A percentile compares a stretch with the other conserved stretches of the same genome.
Evolutionary conservation across 2,888 invertebrate species (phyloP).

Genomic region (Scaptodrosophila latifasciaeformis): DNA sequence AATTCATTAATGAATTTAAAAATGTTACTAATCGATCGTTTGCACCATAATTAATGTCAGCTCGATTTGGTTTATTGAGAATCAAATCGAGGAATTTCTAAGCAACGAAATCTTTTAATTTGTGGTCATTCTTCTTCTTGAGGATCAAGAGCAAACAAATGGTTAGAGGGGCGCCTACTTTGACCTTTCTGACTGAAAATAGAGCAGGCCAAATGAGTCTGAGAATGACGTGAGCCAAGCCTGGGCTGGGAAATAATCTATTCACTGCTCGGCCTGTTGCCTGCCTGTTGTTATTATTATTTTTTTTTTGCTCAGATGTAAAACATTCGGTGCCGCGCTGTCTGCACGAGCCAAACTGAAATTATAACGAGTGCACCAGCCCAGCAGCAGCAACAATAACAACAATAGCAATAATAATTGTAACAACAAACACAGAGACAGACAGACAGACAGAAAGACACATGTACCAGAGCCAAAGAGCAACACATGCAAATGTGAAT

Average conservation of each 20-base stretch:
- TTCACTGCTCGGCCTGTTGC: background rate
- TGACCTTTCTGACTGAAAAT: too few species aligned
- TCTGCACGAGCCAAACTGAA: slow-evolving; percentile 45
- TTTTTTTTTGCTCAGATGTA: slow-evolving; percentile 41
- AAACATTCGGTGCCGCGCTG: slow-evolving; percentile 65
- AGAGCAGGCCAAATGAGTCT: background rate
- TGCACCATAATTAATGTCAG: slow-evolving; percentile 65
- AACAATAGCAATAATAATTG: slow-evolving; percentile 44
- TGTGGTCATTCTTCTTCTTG: too few species aligned
- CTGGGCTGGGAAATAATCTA: background rate
- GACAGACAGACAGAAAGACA: slow-evolving; percentile 21
- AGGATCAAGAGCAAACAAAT: too few species aligned
- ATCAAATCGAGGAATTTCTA: too few species aligned
- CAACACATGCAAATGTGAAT: slow-evolving; percentile 46
- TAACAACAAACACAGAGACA: slow-evolving; percentile 42
- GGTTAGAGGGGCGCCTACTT: too few species aligned
- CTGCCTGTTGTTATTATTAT: background rate
- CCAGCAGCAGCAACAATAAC: slow-evolving; percentile 29
- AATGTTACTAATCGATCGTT: slow-evolving; percentile 67
- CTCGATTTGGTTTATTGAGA: too few species aligned
- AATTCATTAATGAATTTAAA: slow-evolving; percentile 68
- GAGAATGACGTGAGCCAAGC: background rate
- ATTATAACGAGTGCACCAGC: too few species aligned
- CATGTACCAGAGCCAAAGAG: slow-evolving; percentile 39
- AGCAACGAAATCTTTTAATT: too few species aligned